Conservation (phyloP, 2,888 invertebrate genomes). For the Cosmia pyralina region DNA sequence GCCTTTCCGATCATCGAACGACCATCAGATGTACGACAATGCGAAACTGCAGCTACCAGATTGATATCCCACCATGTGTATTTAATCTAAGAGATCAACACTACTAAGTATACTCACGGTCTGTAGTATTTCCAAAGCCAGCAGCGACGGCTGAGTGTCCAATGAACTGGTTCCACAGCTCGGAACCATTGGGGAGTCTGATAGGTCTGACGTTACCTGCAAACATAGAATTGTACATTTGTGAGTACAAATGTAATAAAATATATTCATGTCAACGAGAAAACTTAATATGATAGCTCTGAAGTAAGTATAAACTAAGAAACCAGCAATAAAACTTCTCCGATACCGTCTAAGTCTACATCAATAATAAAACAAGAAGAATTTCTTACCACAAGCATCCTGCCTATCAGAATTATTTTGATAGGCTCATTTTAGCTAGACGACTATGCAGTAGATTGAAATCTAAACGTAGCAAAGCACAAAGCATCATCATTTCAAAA, state of each 20-base stretch:
- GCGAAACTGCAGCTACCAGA: no score
- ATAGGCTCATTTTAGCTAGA: background rate
- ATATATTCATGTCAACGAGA: background rate
- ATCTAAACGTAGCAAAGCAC: background rate
- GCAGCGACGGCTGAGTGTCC: constrained; percentile 73
- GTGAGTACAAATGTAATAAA: background rate
- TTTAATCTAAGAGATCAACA: background rate
- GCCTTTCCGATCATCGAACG: background rate
- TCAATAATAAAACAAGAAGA: background rate
- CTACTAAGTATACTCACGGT: constrained; percentile 68
- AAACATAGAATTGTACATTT: no score
- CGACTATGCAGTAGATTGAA: no score
- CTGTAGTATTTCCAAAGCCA: constrained; percentile 77
- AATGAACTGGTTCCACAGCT: constrained; percentile 69
- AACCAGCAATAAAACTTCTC: background rate
- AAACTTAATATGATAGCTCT: background rate
- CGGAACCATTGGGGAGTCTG: constrained; percentile 66
- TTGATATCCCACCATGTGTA: background rate
- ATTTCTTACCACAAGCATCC: background rate
- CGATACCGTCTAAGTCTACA: background rate
- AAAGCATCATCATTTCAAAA: background rate
- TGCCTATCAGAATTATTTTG: background rate
- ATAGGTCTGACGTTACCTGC: constrained; percentile 73
- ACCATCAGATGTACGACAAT: no score
- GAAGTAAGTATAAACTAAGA: background rate